These are phyloP conservation scores for Leptosomus discolor DNA, from an alignment of 2,113 vertebrate species.

Conservation along the genomic window DNA sequence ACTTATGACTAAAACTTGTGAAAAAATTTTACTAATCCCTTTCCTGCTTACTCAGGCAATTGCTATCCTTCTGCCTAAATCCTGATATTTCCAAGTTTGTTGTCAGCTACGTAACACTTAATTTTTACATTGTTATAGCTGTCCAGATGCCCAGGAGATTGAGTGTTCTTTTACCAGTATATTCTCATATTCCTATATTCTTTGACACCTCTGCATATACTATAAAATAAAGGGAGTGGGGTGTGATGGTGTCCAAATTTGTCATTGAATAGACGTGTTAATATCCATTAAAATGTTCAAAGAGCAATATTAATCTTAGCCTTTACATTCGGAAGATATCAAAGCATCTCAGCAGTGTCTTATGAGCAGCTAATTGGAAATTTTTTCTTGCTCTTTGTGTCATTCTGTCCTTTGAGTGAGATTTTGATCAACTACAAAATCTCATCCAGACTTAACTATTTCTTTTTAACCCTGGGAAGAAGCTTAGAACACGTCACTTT, in stretches of 20 bases:
- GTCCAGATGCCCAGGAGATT: neutral
- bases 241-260: neutral
- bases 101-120: neutral
- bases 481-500: neutral
- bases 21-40: neutral
- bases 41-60: neutral
- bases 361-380: neutral
- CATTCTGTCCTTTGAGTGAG: neutral
- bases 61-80: neutral
- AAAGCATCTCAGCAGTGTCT: neutral
- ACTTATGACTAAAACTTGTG: neutral
- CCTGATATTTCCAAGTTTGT: neutral
- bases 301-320: slow-evolving; percentile 11
- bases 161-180: neutral
- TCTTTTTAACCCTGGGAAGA: neutral
- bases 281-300: slow-evolving; percentile 41
- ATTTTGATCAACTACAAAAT: neutral
- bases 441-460: neutral
- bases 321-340: neutral
- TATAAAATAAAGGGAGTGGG: neutral
- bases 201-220: neutral
- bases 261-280: neutral
- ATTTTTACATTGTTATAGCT: neutral
- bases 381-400: neutral
- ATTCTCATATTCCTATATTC: neutral